phyloP scores from a whole-genome alignment of 37 sponge, comb jelly and placozoan species.

The Dysidea cf. avara region DNA sequence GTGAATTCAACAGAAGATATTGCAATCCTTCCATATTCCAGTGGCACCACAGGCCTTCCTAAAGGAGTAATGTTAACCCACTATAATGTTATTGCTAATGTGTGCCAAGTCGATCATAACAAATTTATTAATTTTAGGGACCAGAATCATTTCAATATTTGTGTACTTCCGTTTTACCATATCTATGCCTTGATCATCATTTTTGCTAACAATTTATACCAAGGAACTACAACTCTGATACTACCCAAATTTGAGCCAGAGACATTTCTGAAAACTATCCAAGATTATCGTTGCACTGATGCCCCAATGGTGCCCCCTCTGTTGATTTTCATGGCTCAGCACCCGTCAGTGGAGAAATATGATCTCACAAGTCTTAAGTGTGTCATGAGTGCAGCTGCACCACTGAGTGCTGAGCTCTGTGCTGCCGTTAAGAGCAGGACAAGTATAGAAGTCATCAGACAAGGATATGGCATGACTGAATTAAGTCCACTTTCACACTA shows the following conservation, averaged over 20 bases:
- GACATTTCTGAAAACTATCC: conserved; percentile 54
- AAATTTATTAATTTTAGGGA: conserved; percentile 9
- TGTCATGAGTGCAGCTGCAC: conserved; percentile 81
- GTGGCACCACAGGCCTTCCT: conserved; percentile 91
- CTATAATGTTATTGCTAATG: conserved; percentile 63
- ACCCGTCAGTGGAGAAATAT: too few relatives aligned
- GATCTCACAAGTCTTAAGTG: conserved; percentile 55
- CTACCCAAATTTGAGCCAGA: conserved; percentile 78
- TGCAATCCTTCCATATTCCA: conserved; percentile 77
- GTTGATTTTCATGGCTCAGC: conserved; percentile 81
- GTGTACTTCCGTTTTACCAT: conserved; percentile 81
- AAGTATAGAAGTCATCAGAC: conserved; percentile 31
- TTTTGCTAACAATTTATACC: conserved; percentile 32
- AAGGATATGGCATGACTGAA: conserved; percentile 87
- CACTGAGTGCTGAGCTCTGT: conserved; percentile 70
- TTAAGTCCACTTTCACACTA: conserved; percentile 72
- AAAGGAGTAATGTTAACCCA: conserved; percentile 92
- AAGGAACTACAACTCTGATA: conserved; percentile 51
- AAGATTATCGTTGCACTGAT: conserved; percentile 34
- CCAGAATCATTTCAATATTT: neutral
- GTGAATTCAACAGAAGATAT: conserved; percentile 50
- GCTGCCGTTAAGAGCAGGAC: conserved; percentile 38
- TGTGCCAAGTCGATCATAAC: conserved; percentile 41
- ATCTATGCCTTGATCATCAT: conserved; percentile 72
- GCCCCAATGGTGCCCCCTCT: conserved; percentile 78